Conservation (phyloP, 1,140 invertebrate genomes). For the Drosophila pachea region DNA sequence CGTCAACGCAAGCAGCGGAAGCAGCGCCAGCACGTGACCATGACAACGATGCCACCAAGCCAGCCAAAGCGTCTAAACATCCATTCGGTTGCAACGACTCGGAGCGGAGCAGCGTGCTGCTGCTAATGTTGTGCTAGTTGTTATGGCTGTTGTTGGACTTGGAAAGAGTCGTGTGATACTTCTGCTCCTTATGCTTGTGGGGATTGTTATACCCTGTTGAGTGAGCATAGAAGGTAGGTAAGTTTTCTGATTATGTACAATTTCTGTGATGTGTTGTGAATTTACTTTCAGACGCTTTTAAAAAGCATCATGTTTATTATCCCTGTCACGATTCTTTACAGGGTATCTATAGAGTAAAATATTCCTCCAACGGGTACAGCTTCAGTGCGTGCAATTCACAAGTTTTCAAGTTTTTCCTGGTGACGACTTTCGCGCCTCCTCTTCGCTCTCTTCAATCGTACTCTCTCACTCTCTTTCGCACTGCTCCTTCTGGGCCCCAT, state of each 20-base stretch:
- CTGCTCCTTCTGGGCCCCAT: neutral
- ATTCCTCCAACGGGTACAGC: slow-evolving; percentile 7
- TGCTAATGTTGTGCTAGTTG: slow-evolving; percentile 70
- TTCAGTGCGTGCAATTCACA: slow-evolving; percentile 55
- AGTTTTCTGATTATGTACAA: too few species aligned
- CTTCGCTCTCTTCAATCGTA: too few species aligned
- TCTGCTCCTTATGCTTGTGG: slow-evolving; percentile 13
- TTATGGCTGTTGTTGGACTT: slow-evolving; percentile 65
- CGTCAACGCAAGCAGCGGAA: slow-evolving; percentile 39
- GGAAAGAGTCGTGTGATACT: slow-evolving; percentile 57
- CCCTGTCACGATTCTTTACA: too few species aligned
- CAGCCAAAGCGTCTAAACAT: neutral
- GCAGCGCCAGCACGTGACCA: slow-evolving; percentile 63
- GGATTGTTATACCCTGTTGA: slow-evolving; percentile 6
- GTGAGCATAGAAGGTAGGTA: neutral
- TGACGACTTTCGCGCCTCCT: neutral
- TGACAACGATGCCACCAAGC: slow-evolving; percentile 57
- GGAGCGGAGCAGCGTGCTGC: slow-evolving; percentile 4
- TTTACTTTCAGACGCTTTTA: too few species aligned
- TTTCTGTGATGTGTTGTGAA: too few species aligned
- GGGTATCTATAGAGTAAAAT: too few species aligned
- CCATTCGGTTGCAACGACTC: slow-evolving; percentile 12
- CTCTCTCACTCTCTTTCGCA: neutral
- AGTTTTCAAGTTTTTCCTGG: slow-evolving; percentile 40
- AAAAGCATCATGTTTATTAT: too few species aligned